phyloP scores from a whole-genome alignment of 2,888 invertebrate species.

The Xylota segnis region DNA sequence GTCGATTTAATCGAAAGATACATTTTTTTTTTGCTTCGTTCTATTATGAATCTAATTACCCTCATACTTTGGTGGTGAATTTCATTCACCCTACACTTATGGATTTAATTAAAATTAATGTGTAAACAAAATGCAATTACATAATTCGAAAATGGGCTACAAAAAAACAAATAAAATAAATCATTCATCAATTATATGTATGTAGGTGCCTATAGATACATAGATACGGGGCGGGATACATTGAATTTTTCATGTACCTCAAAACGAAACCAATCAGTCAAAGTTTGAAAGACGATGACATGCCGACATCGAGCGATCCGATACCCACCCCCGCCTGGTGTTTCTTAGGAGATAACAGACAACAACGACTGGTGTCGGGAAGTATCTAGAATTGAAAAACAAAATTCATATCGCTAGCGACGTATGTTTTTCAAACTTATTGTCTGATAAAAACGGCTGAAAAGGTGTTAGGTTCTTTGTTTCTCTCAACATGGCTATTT shows the following conservation, averaged over 20 bases:
- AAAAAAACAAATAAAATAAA: conserved; percentile 13
- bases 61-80: conserved; percentile 27
- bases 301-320: conserved; percentile 5
- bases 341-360: conserved; percentile 9
- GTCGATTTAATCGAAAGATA: conserved; percentile 5
- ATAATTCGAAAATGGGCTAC: conserved; percentile 42
- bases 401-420: conserved; percentile 2
- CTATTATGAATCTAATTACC: conserved; percentile 52
- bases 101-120: conserved; percentile 72
- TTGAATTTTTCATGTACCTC: conserved; percentile 35
- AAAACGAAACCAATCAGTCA: conserved; percentile 51
- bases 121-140: conserved; percentile 66
- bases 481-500: conserved; percentile 3
- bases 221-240: conserved; percentile 23
- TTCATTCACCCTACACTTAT: background rate
- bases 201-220: background rate
- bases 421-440: conserved; percentile 20
- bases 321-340: background rate
- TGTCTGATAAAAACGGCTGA: conserved; percentile 19
- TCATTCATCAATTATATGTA: conserved; percentile 26
- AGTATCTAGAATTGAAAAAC: conserved; percentile 2
- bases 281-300: conserved; percentile 36
- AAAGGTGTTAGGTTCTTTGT: conserved; percentile 14
- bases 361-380: conserved; percentile 2
- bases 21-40: no score